Evolutionary conservation across 2,113 vertebrate species (phyloP), one percentile per base, ranked within the genome.

Genomic region (Lagopus leucura): DNA sequence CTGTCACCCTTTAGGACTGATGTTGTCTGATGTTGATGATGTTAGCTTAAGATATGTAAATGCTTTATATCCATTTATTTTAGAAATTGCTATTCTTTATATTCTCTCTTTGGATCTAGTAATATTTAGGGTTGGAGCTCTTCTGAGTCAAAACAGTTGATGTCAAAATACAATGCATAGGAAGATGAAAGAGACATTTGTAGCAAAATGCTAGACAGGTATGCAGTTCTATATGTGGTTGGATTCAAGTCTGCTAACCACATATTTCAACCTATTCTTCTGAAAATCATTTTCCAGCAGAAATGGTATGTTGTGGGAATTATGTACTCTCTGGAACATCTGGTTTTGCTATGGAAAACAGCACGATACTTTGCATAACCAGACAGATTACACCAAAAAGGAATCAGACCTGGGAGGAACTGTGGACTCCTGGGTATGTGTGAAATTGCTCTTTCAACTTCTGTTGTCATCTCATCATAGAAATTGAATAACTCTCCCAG

Each of bases 261-360:
- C 10, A 4, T 24, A 24, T 19, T 71, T 54, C 54, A 72, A 3
- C 43, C 47, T 65, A 15, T 21, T 65, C 32, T 22, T 52, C 60
- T 47, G 52, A 22, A 91, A 67, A 90, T 52, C 64, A 86, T 32
- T 70, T 90, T 75, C 88, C 60, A 57, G 72, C 52, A 28, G 32
- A 48, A 64, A 4, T 27, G 6, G 3, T 40, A 7, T 1, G 57
- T 40, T 74, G 47, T 88, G 88, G 90, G 92, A 83, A 40, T 91
- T 92, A 8, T 4, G 32, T 42, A 19, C 47, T 78, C 80, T 83
- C 80, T 91, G 77, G 61, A 93, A 90, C 80, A 88, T 40, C 76
- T 93, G 95, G 73, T 13, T 63, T 85, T 77, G 48, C 63, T 88
- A 10, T 90, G 73, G 90, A 83, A 81, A 90, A 11, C 80, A 92